Evolutionary conservation across 2,113 vertebrate species (phyloP).

Genomic region (Phasianus colchicus): DNA sequence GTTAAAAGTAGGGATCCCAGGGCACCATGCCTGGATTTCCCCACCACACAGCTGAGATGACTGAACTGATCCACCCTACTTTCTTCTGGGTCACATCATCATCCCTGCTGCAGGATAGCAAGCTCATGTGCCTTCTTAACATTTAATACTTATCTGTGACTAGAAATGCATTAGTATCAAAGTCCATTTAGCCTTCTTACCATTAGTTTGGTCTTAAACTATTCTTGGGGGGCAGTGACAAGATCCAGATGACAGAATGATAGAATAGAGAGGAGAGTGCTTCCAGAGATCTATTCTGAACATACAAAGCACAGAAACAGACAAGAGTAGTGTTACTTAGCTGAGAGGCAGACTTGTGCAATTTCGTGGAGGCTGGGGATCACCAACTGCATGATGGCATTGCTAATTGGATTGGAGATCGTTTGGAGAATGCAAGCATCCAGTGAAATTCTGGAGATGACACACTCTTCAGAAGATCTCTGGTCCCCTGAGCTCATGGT

Average conservation of each 20-base stretch:
- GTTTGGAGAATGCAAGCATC: background rate
- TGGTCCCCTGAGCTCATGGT: background rate
- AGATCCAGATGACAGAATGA: too few species aligned
- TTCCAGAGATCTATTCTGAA: background rate
- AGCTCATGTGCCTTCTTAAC: background rate
- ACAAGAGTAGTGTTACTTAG: background rate
- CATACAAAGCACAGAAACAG: background rate
- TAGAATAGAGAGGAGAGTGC: background rate
- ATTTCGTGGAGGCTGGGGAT: background rate
- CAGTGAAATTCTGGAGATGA: background rate
- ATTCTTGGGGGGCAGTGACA: background rate
- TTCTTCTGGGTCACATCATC: background rate
- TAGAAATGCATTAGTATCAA: background rate
- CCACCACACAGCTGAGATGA: rapidly evolving
- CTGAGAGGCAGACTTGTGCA: background rate
- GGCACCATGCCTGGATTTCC: rapidly evolving
- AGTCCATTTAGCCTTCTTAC: background rate
- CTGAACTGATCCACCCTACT: background rate
- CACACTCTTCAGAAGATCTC: background rate
- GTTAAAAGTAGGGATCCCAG: background rate
- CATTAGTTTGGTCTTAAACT: background rate
- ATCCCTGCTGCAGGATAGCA: background rate
- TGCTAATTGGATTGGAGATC: background rate
- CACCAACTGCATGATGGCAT: background rate
- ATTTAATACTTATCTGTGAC: background rate